Percentiles rank a stretch among this genome's conserved stretches.
Evolutionary conservation across 2,888 invertebrate species (phyloP).

Genomic region (Drosophila paramelanica): DNA sequence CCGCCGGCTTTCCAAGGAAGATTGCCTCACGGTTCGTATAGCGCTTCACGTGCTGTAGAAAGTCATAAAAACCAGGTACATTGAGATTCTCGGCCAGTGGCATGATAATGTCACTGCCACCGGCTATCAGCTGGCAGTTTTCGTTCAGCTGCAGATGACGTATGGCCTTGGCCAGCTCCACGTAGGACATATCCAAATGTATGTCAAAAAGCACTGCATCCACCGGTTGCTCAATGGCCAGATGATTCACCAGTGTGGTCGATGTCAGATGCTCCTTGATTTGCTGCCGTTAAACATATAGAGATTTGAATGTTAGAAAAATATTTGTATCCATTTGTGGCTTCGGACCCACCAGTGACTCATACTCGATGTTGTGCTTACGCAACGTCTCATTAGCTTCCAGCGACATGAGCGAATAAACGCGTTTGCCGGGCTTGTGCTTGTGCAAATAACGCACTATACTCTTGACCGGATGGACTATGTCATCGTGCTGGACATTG

Average conservation of each 20-base stretch:
- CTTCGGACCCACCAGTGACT: constrained; percentile 78
- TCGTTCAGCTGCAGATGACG: constrained; percentile 84
- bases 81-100: constrained; percentile 72
- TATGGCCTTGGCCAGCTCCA: constrained; percentile 84
- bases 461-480: constrained; percentile 85
- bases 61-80: constrained; percentile 78
- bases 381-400: constrained; percentile 81
- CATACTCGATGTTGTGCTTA: constrained; percentile 84
- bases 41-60: constrained; percentile 68
- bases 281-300: constrained; percentile 47
- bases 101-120: constrained; percentile 82
- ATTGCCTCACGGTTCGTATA: constrained; percentile 82
- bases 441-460: constrained; percentile 85
- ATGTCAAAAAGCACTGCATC: constrained; percentile 86
- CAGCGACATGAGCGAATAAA: constrained; percentile 84
- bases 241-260: constrained; percentile 49
- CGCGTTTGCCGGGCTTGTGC: constrained; percentile 84
- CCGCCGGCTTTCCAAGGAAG: constrained; percentile 85
- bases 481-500: constrained; percentile 72
- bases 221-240: constrained; percentile 71
- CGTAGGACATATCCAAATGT: constrained; percentile 84
- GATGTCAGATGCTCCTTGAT: constrained; percentile 67
- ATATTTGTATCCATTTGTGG: neutral
- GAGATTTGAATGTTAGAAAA: neutral
- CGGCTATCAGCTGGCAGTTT: constrained; percentile 84